These are phyloP conservation scores for Poecile atricapillus DNA, from an alignment of 2,113 vertebrate species.

Conservation along the genomic window DNA sequence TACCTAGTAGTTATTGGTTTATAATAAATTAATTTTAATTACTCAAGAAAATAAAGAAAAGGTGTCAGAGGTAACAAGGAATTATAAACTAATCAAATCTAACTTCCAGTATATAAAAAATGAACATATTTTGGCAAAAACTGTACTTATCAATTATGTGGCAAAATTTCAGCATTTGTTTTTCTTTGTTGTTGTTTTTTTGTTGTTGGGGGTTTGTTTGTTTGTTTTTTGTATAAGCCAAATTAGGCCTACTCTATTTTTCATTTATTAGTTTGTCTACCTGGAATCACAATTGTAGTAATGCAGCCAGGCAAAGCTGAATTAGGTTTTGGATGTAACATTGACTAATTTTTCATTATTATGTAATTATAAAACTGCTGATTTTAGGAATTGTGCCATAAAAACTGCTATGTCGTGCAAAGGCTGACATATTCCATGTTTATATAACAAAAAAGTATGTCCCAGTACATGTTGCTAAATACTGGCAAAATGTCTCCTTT, in stretches of 20 bases:
- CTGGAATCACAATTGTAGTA: neutral
- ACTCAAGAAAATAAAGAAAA: neutral
- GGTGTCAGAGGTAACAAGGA: neutral
- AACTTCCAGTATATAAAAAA: neutral
- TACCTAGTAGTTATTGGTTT: neutral
- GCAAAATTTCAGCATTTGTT: neutral
- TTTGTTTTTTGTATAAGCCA: neutral
- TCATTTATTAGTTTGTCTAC: neutral
- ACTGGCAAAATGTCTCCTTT: neutral
- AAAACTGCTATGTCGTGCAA: neutral
- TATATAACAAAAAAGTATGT: neutral
- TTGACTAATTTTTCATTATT: neutral
- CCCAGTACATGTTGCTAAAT: neutral
- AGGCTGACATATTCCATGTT: neutral
- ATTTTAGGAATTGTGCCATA: neutral
- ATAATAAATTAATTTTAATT: neutral
- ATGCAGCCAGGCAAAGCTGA: neutral
- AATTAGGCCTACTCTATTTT: neutral
- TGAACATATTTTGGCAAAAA: neutral
- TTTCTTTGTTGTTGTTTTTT: neutral
- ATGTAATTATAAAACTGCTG: neutral
- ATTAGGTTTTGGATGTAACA: neutral
- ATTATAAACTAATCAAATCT: neutral
- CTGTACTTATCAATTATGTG: neutral
- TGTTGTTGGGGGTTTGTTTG: too few relatives aligned